A percentile compares a stretch with the other conserved stretches of the same genome.
phyloP scores from a whole-genome alignment of 1,140 invertebrate genomes.

The Spodoptera frugiperda region DNA sequence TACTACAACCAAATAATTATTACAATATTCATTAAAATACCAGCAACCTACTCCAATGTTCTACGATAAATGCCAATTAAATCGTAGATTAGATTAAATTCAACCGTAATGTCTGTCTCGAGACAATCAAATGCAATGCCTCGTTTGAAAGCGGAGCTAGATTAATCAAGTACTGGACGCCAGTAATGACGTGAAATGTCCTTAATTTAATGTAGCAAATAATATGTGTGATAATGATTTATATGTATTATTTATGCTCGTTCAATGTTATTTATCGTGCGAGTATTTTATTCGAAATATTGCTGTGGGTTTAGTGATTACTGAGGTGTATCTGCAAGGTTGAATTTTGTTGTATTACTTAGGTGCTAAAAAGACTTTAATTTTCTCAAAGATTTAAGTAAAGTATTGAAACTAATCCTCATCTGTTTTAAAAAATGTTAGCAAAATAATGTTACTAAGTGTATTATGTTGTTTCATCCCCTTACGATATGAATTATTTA shows the following conservation, averaged over 20 bases:
- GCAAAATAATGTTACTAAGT: too few relatives aligned
- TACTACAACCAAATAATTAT: background rate
- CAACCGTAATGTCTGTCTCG: slow-evolving; percentile 23
- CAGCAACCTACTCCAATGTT: slow-evolving; percentile 13
- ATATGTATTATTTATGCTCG: slow-evolving; percentile 9
- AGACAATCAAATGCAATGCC: slow-evolving; percentile 43
- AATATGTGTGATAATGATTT: slow-evolving; percentile 14
- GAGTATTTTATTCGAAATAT: too few relatives aligned
- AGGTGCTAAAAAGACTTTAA: too few relatives aligned
- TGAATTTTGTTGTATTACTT: too few relatives aligned
- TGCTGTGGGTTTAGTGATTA: too few relatives aligned
- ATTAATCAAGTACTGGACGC: slow-evolving; percentile 35
- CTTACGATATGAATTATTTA: background rate
- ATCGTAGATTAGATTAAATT: slow-evolving; percentile 39
- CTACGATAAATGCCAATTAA: slow-evolving; percentile 41
- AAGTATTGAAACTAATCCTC: too few relatives aligned
- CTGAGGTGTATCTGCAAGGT: too few relatives aligned
- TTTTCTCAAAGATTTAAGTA: too few relatives aligned
- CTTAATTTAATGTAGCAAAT: slow-evolving; percentile 31
- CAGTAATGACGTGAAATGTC: slow-evolving; percentile 25
- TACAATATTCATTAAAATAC: slow-evolving; percentile 33
- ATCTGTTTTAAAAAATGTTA: too few relatives aligned
- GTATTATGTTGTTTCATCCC: background rate
- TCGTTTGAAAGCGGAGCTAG: slow-evolving; percentile 30
- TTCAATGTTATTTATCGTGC: background rate